Base-by-base conservation (phyloP, 2,888 invertebrate species). In the Drosophila neonasuta region DNA sequence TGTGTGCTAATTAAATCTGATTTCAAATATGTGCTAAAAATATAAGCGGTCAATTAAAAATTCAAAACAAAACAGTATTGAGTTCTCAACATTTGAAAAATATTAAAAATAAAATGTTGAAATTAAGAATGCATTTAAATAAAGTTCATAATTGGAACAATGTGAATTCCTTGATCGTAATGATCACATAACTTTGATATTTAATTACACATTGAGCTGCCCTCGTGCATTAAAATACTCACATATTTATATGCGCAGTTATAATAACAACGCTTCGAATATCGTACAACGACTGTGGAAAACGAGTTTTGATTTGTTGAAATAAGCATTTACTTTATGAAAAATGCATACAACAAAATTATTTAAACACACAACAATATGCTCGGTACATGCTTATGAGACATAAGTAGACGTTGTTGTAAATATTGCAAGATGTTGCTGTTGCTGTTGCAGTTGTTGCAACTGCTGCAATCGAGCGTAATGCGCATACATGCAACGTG, bases 401-500 rank as follows among this genome's bases (percentile, higher is more conserved):
- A 67, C 57, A 60, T 74, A 68, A 68, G 72, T 60, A 76, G 71
- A 68, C 68, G 68, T 63, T 68, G 68, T 57, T 68, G 74, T 65
- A 55, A 68, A 80, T 82, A 85, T 82, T 74, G 84, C 80, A 76
- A 79, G 75, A 71, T 80, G 78, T 78, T 77, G 74, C 73, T 44
- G 13, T 34, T 63, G 68, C 36, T 8, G 62, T 36, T 76, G 71
- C 63, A 54, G 74, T 75, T 75, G 77, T 74, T 58, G 74, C 74
- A 76, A 79, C 81, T 66, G 79, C 86, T 66, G 81, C 86, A 86
- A 86, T 86, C 71, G 69, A 71, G 77, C 86, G 70, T 84, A 79
- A 77, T 78, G 86, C 81, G 74, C 79, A 68, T 81, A 76, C 83
- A 84, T 82, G 81, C 85, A 73, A 79, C 68, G 64, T 69, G 69